Evolutionary conservation across 2,797 vertebrate species (phyloP).

Genomic region (Meda fulgida): DNA sequence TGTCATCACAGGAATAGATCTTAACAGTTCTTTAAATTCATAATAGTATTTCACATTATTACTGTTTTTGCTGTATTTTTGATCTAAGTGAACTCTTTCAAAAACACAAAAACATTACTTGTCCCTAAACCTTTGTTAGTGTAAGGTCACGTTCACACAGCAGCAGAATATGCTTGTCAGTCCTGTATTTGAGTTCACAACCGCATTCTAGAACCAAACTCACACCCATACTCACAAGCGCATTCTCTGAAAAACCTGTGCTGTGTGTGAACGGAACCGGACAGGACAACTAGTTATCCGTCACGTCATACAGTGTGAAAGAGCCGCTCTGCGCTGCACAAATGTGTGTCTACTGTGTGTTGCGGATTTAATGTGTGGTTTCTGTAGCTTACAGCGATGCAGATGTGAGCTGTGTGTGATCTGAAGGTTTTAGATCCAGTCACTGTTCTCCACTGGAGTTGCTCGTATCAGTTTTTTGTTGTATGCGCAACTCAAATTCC

Average conservation of each 20-base stretch:
- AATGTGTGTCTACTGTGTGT: too few relatives aligned
- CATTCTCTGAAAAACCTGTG: too few relatives aligned
- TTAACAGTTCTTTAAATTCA: not conserved
- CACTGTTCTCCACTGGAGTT: not conserved
- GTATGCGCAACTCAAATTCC: not conserved
- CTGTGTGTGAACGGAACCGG: too few relatives aligned
- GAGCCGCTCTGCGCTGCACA: too few relatives aligned
- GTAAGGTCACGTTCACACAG: not conserved
- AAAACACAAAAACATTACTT: not conserved
- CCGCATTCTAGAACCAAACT: too few relatives aligned
- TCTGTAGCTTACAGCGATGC: too few relatives aligned
- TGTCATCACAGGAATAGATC: not conserved
- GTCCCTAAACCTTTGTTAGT: not conserved
- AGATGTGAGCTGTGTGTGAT: not conserved
- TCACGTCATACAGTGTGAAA: too few relatives aligned
- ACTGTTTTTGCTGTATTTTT: not conserved
- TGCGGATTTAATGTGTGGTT: too few relatives aligned
- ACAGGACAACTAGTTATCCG: too few relatives aligned
- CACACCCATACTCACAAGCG: too few relatives aligned
- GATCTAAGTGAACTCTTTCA: not conserved
- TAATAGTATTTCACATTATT: not conserved
- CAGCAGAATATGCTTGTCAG: not conserved
- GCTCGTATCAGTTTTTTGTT: not conserved
- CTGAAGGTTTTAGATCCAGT: not conserved
- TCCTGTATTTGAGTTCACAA: too few relatives aligned